phyloP scores from a whole-genome alignment of 2,797 vertebrate species.

The Diceros bicornis region DNA sequence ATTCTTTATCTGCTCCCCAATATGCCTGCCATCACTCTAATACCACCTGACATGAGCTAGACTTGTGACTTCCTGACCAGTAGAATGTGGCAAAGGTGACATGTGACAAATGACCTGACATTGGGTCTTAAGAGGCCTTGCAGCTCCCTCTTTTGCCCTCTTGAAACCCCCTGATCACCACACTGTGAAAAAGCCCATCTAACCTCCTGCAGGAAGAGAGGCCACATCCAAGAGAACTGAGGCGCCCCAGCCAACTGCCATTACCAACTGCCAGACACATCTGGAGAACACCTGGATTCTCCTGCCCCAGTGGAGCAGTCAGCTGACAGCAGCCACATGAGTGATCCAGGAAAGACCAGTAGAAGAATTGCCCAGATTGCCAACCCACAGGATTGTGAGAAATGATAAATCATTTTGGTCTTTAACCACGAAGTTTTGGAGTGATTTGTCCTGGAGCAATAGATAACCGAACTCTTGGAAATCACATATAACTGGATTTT shows the following conservation, averaged over 20 bases:
- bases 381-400: not conserved
- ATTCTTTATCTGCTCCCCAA: not conserved
- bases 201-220: not conserved
- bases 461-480: not conserved
- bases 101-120: not conserved
- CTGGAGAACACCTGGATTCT: not conserved
- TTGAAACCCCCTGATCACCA: not conserved
- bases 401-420: not conserved
- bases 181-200: not conserved
- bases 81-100: not conserved
- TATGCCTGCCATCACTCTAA: not conserved
- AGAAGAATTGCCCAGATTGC: not conserved
- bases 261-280: too few species aligned
- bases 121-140: not conserved
- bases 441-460: not conserved
- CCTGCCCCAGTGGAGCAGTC: not conserved
- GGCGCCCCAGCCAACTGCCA: not conserved
- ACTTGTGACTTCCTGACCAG: not conserved
- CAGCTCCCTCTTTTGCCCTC: not conserved
- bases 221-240: not conserved
- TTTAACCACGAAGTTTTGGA: not conserved
- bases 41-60: not conserved
- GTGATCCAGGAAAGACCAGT: not conserved
- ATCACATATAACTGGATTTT: not conserved
- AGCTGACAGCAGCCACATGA: not conserved